Base-by-base conservation (phyloP, 2,888 invertebrate genomes). In the Frankliniella intonsa region DNA sequence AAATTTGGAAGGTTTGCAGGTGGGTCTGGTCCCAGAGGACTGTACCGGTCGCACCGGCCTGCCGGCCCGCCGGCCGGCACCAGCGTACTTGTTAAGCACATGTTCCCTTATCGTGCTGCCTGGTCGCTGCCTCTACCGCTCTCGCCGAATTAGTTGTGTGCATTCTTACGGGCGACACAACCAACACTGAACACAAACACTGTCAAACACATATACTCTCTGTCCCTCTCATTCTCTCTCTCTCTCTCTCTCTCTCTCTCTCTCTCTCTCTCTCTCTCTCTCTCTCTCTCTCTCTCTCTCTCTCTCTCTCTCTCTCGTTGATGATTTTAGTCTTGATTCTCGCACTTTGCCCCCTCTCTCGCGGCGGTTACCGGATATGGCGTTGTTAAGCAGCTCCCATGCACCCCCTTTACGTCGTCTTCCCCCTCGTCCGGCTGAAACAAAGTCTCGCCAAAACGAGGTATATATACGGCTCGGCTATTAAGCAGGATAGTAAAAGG, bases 121-220 rank as follows among this genome's bases (percentile, higher is more conserved):
- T 76, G 69, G 12, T 22, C 69, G 69, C 69, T 55, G 55, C 55
- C 17, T 12, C 55, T 55, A n/a, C 62, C 10, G 69, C 69, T 76
- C 38, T 38, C 69, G 69, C 69, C 69, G 69, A 76, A 76, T 76
- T 76, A 76, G 69, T 22, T 76, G 69, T 76, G 69, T 76, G 69
- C 69, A 76, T 76, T 76, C 69, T 76, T 76, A 76, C 69, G 69
- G 22, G 62, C 62, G 17, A 38, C 38, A 38, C 38, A 38, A 38
- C 38, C 38, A 38, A 38, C 38, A 38, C 38, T 38, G 38, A 38
- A 38, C 38, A 38, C 38, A 38, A 38, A 38, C 38, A 17, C 55
- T 55, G 55, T 5, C 14, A 17, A 17, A 55, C 62, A 62, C 17
- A 62, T n/a, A 62, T n/a, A 2, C 55, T 55, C 55, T 12, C 55